A percentile compares a stretch with the other conserved stretches of the same genome.
These are phyloP conservation scores for Sesia bembeciformis DNA, from an alignment of 2,888 invertebrate species.

Conservation along the genomic window DNA sequence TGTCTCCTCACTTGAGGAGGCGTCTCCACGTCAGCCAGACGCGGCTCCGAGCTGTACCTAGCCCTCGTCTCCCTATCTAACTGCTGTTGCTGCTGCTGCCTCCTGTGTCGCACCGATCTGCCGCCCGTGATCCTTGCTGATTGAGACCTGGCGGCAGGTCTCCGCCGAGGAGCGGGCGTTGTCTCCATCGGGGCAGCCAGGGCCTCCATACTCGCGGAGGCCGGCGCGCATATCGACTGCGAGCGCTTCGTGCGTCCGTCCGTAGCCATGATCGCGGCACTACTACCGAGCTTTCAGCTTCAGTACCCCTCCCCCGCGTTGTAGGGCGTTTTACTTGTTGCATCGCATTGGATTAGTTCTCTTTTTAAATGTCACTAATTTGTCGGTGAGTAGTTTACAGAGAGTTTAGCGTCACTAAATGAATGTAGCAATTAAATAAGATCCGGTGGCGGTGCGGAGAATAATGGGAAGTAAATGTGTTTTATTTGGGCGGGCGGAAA, in stretches of 20 bases:
- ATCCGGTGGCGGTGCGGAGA: too few species aligned
- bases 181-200: conserved; percentile 70
- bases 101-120: conserved; percentile 68
- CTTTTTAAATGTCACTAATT: conserved; percentile 43
- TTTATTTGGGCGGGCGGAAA: not conserved
- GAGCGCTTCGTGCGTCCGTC: conserved; percentile 81
- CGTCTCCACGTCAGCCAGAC: conserved; percentile 78
- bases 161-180: conserved; percentile 74
- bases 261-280: conserved; percentile 75
- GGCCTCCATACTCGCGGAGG: conserved; percentile 80
- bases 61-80: conserved; percentile 70
- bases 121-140: conserved; percentile 82
- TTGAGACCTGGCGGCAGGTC: conserved; percentile 84
- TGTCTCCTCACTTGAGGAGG: conserved; percentile 79
- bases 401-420: not conserved
- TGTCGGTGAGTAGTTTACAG: not conserved
- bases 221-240: conserved; percentile 83
- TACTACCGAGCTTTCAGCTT: conserved; percentile 49
- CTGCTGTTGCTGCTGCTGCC: conserved; percentile 62
- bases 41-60: conserved; percentile 79
- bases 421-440: not conserved
- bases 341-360: conserved; percentile 44
- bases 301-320: conserved; percentile 19
- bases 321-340: conserved; percentile 51
- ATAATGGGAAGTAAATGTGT: not conserved